phyloP scores from a whole-genome alignment of 2,797 vertebrate species.

The Crypturellus tataupa region DNA sequence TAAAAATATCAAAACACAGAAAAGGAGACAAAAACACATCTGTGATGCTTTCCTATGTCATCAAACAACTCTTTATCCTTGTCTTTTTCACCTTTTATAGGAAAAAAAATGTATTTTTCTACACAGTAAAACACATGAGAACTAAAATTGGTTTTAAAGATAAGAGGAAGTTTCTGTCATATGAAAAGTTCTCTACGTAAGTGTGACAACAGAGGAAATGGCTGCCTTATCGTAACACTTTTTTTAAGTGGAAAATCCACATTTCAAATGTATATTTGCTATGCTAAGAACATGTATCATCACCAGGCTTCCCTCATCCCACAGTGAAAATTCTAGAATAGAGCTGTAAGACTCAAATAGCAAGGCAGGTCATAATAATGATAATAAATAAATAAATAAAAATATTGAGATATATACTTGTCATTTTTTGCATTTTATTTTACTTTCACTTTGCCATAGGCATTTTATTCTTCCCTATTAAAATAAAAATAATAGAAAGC shows the following conservation, averaged over 20 bases:
- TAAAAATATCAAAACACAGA: not conserved
- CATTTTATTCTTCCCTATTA: slow-evolving; percentile 35
- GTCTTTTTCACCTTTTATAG: not conserved
- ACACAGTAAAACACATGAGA: not conserved
- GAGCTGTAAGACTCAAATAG: slow-evolving; percentile 28
- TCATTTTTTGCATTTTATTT: slow-evolving; percentile 45
- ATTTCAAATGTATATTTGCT: not conserved
- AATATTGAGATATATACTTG: not conserved
- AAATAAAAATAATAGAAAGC: slow-evolving; percentile 68
- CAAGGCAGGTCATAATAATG: slow-evolving; percentile 51
- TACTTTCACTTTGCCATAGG: slow-evolving; percentile 57
- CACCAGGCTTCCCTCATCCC: not conserved
- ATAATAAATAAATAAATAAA: slow-evolving; percentile 67
- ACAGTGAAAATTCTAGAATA: slow-evolving; percentile 67
- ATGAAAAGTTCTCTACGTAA: not conserved
- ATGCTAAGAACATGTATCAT: not conserved
- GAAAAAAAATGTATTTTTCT: not conserved
- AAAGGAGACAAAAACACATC: not conserved
- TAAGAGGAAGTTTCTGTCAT: not conserved
- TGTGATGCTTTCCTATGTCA: not conserved
- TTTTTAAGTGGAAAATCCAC: not conserved
- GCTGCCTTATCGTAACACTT: not conserved
- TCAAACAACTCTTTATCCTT: not conserved
- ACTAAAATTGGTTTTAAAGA: not conserved
- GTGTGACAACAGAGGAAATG: not conserved